phyloP scores from a whole-genome alignment of 2,113 vertebrate species.

The Phrynosoma blainvillii region DNA sequence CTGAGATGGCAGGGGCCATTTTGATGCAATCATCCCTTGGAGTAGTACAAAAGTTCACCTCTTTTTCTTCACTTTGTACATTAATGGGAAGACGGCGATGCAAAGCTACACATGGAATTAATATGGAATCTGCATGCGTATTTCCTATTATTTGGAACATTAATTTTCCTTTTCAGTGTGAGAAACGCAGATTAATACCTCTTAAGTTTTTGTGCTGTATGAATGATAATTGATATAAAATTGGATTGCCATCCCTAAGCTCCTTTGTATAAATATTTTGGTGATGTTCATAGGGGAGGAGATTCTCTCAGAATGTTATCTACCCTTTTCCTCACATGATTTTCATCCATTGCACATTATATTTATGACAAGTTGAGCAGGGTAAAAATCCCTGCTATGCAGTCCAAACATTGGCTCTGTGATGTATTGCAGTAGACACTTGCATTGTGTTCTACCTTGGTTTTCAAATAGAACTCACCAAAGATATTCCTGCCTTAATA shows the following conservation, averaged over 20 bases:
- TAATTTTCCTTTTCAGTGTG: conserved; percentile 8
- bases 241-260: conserved; percentile 12
- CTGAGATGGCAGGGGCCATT: conserved; percentile 33
- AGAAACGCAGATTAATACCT: conserved; percentile 27
- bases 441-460: background rate
- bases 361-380: conserved; percentile 16
- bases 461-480: background rate
- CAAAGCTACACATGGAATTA: conserved; percentile 44
- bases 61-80: conserved; percentile 3
- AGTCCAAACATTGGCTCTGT: background rate
- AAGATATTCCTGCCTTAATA: background rate
- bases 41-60: conserved; percentile 31
- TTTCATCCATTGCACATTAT: background rate
- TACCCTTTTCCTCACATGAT: background rate
- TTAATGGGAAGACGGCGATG: conserved; percentile 32
- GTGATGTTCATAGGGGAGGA: background rate
- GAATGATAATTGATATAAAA: conserved; percentile 21
- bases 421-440: background rate
- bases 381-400: conserved; percentile 3
- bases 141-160: conserved; percentile 42
- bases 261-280: conserved; percentile 11
- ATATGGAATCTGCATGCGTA: conserved; percentile 20
- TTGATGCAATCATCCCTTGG: conserved; percentile 44
- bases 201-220: conserved; percentile 10
- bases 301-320: background rate